Conservation (phyloP, 2,797 vertebrate species). For the Phalanger gymnotis region DNA sequence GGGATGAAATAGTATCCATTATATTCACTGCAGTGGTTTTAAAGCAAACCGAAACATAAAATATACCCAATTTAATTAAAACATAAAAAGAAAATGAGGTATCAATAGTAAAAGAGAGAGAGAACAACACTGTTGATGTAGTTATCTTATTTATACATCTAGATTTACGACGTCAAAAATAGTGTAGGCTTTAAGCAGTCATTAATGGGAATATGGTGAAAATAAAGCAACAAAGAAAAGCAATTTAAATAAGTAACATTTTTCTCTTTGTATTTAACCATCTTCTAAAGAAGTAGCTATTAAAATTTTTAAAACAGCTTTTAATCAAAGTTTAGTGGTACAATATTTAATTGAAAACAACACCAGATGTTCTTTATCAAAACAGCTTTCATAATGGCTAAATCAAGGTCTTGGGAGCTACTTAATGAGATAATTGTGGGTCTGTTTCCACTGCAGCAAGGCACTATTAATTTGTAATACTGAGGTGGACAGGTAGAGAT, state of each 20-base stretch:
- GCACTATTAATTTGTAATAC: slow-evolving; percentile 32
- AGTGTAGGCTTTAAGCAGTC: slow-evolving; percentile 68
- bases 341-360: slow-evolving; percentile 77
- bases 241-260: slow-evolving; percentile 73
- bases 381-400: slow-evolving; percentile 66
- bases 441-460: slow-evolving; percentile 31
- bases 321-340: slow-evolving; percentile 75
- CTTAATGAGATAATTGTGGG: slow-evolving; percentile 61
- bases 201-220: slow-evolving; percentile 72
- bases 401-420: slow-evolving; percentile 69
- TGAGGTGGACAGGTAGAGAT: background rate
- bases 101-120: slow-evolving; percentile 66
- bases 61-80: slow-evolving; percentile 78
- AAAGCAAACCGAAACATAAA: slow-evolving; percentile 77
- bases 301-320: slow-evolving; percentile 75
- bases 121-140: slow-evolving; percentile 50
- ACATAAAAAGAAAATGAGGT: slow-evolving; percentile 77
- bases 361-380: slow-evolving; percentile 76
- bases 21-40: slow-evolving; percentile 70
- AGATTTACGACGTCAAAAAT: slow-evolving; percentile 67
- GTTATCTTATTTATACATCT: slow-evolving; percentile 72
- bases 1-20: slow-evolving; percentile 79
- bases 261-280: slow-evolving; percentile 73
- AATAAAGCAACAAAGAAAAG: slow-evolving; percentile 60
- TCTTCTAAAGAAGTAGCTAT: slow-evolving; percentile 67